Evolutionary conservation across 1,140 invertebrate genomes (phyloP), one percentile per base, ranked within the genome.

Genomic region (Trichonephila clavipes): DNA sequence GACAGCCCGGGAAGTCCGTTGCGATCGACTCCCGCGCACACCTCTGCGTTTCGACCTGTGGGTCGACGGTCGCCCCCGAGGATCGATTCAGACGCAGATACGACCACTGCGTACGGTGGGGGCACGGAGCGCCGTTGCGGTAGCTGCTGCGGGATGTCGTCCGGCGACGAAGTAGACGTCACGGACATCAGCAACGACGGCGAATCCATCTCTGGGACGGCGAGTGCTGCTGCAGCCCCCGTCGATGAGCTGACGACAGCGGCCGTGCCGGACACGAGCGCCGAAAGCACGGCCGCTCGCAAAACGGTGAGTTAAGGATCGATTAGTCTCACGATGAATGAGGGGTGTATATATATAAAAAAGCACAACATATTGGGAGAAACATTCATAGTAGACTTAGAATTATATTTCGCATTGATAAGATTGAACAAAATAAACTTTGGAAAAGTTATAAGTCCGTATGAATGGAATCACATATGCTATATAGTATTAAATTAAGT

Each of bases 181-280:
- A 94, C 94, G 64, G 94, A 94, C 94, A 87, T 94, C 64, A 94
- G 94, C 93, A 92, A 94, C 83, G 94, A 94, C 83, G 93, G 93
- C 3, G 92, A 88, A 34, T 44, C 18, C 34, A 14, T 81, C 28
- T 61, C 66, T 58, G 81, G 69, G 14, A 87, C 81, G 24, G 92
- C 86, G 16, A 62, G 86, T 1, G 58, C 28, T n/a, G 72, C 51
- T 24, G 58, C 24, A 28, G 59, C n/a, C 0, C 82, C 81, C 83
- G 58, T 83, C 40, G 83, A 87, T n/a, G 82, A 81, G 24, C 72
- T 64, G n/a, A 83, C 85, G 12, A 64, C 66, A 69, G 21, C 66
- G 66, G 90, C 90, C 18, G 83, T 59, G 24, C 92, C 92, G 28
- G 92, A 93, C 72, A 93, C 92, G n/a, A 93, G 92, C 59, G 92